phyloP scores from a whole-genome alignment of 1,140 invertebrate species.

The Bombus polaris region DNA sequence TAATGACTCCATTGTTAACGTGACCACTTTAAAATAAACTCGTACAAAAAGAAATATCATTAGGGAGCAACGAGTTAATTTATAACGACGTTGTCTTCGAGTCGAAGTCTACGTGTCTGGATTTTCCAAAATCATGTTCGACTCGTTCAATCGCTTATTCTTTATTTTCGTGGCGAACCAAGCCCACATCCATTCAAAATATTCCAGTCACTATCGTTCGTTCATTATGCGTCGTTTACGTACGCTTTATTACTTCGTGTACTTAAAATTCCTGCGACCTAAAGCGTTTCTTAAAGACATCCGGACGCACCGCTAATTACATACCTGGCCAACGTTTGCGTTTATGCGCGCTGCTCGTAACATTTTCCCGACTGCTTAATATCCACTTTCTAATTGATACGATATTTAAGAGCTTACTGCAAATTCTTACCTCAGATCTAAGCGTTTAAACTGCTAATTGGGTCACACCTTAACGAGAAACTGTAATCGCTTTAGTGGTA shows the following conservation, averaged over 20 bases:
- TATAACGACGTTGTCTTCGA: too few relatives aligned
- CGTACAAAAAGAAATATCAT: too few relatives aligned
- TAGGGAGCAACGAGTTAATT: too few relatives aligned
- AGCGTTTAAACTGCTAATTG: background rate
- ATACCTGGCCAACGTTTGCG: background rate
- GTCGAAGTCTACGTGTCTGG: too few relatives aligned
- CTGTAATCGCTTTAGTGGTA: too few relatives aligned
- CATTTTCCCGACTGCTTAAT: background rate
- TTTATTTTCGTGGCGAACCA: background rate
- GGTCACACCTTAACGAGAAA: background rate
- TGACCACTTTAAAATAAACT: too few relatives aligned
- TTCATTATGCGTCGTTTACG: constrained; percentile 14
- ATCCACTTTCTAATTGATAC: constrained; percentile 19
- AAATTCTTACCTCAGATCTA: background rate
- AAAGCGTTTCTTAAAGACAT: constrained; percentile 1
- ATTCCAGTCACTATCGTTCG: background rate
- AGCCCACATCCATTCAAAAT: background rate
- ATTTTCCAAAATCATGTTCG: too few relatives aligned
- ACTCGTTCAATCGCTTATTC: too few relatives aligned
- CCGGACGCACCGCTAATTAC: constrained; percentile 21
- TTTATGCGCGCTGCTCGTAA: too few relatives aligned
- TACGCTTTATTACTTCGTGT: constrained; percentile 6
- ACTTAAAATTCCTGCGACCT: constrained; percentile 1
- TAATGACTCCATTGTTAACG: too few relatives aligned
- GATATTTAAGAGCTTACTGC: background rate